Base-by-base conservation (phyloP, 1,140 invertebrate genomes). In the Chymomyza costata region DNA sequence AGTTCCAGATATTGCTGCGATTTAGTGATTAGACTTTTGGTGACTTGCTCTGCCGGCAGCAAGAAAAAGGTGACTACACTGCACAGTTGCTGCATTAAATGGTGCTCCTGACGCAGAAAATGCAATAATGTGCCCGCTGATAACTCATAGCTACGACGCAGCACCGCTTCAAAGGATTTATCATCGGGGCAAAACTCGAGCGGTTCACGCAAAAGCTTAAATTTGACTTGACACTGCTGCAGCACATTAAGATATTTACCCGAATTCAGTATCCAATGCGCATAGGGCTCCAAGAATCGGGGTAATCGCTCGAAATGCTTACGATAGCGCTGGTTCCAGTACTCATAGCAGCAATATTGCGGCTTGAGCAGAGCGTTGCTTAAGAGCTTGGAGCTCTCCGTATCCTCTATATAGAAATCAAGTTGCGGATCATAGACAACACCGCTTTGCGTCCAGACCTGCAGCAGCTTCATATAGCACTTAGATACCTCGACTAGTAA, bases 401-500 rank as follows among this genome's bases (percentile, higher is more conserved):
- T 56, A 32, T 80, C 73, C 50, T 81, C 63, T 0, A 80, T 46
- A 1, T 68, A 80, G 18, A 80, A 80, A 37, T 80, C 74, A 1
- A 37, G 16, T 0, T 55, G 49, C 0, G 38, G 6, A 15, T 80
- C 73, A 38, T 68, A 67, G 5, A 80, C 25, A 0, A 73, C 35
- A 0, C 73, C 73, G 34, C 81, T 73, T 16, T 80, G 73, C 0
- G 45, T 73, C 73, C 73, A 80, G 8, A 73, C 11, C 25, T 80
- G 74, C 5, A 80, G 74, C 16, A 81, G 68, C 13, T 80, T 80
- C 73, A 80, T 81, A 18, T 80, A 80, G n/a, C 39, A 19, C 1
- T 45, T 21, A 0, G 59, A 44, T 0, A 67, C 56, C 0, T 40
- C 40, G 0, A 18, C 30, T 8, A 78, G 1, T 7, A 68, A n/a